Evolutionary conservation across 2,888 invertebrate genomes (phyloP).

Genomic region (Dermolepida albohirtum): DNA sequence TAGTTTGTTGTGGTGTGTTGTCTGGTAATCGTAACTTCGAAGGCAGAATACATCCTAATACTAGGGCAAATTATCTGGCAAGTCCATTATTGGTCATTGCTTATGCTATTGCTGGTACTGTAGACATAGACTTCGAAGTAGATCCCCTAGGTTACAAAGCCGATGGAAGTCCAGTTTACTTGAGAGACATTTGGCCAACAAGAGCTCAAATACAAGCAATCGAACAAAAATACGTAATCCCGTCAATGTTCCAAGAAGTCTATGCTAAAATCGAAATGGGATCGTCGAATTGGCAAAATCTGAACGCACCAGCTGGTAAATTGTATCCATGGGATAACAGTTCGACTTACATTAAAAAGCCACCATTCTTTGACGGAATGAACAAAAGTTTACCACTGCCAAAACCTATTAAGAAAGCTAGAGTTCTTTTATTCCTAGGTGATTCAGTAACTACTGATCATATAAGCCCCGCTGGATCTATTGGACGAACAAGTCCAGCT

Average conservation of each 20-base stretch:
- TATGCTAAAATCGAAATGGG: conserved; percentile 88
- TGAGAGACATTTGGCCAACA: conserved; percentile 96
- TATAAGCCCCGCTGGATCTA: conserved; percentile 98
- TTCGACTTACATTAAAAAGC: conserved; percentile 96
- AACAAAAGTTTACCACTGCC: conserved; percentile 72
- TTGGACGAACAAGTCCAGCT: conserved; percentile 94
- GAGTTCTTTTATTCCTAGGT: conserved; percentile 87
- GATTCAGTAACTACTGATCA: conserved; percentile 99
- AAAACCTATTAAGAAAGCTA: conserved; percentile 76
- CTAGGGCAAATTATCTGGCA: conserved; percentile 96
- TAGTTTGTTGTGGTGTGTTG: conserved; percentile 95
- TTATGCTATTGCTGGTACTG: conserved; percentile 95
- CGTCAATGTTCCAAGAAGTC: conserved; percentile 96
- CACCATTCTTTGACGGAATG: conserved; percentile 89
- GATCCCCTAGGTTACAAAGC: conserved; percentile 78
- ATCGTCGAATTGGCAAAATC: conserved; percentile 85
- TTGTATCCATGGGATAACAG: conserved; percentile 91
- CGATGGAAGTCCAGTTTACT: conserved; percentile 83
- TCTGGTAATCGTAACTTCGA: conserved; percentile 99
- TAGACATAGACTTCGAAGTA: conserved; percentile 93
- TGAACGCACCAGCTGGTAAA: conserved; percentile 82
- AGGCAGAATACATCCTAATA: conserved; percentile 96
- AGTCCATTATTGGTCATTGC: conserved; percentile 98
- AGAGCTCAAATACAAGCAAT: conserved; percentile 89
- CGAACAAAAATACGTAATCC: conserved; percentile 90